These are phyloP conservation scores for Palaemon carinicauda DNA, from an alignment of 1,140 invertebrate species.

Conservation along the genomic window DNA sequence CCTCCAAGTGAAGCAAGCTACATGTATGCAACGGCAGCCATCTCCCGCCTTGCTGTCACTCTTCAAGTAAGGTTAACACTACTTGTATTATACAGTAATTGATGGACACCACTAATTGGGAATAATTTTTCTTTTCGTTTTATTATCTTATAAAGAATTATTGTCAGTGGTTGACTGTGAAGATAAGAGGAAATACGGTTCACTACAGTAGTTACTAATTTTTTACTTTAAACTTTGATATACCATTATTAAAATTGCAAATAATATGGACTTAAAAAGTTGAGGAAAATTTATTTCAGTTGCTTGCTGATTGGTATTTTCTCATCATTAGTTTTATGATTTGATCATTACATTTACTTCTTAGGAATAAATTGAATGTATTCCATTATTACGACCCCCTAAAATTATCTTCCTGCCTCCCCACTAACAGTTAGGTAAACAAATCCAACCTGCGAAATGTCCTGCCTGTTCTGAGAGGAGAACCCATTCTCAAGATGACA, in stretches of 20 bases:
- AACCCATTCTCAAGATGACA: conserved; percentile 31
- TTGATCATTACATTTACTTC: background rate
- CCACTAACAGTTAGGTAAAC: conserved; percentile 27
- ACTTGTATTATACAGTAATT: background rate
- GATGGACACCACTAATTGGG: background rate
- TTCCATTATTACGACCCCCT: background rate
- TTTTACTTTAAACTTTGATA: no score
- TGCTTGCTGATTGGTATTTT: background rate
- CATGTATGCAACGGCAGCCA: conserved; percentile 45
- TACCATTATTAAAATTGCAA: no score
- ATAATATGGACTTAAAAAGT: no score
- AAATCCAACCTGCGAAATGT: conserved; percentile 23
- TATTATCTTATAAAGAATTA: background rate
- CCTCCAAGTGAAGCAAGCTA: conserved; percentile 33
- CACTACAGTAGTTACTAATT: no score
- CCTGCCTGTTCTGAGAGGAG: background rate
- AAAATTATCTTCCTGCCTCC: background rate
- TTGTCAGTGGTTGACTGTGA: background rate
- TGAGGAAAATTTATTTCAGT: no score
- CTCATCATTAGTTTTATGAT: background rate
- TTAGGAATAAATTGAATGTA: background rate
- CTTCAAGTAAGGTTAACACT: conserved; percentile 15
- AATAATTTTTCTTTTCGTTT: background rate
- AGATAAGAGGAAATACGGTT: no score
- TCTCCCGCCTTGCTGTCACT: conserved; percentile 24